Evolutionary conservation across 2,797 vertebrate species (phyloP).

Genomic region (Danionella dracula): DNA sequence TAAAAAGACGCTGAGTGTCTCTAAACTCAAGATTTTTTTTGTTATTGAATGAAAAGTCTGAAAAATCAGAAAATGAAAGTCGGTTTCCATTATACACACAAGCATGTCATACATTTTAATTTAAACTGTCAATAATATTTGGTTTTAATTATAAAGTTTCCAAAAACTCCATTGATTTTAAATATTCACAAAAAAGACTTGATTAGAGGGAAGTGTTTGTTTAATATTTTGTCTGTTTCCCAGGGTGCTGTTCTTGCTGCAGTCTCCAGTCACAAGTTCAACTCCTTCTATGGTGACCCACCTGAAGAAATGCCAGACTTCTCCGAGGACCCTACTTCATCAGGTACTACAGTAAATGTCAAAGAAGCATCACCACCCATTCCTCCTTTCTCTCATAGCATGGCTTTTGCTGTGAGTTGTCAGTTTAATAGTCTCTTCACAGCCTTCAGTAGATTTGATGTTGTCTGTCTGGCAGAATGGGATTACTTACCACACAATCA

Average conservation of each 20-base stretch:
- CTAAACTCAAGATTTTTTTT: too few species aligned
- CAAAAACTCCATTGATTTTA: too few species aligned
- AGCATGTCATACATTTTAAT: too few species aligned
- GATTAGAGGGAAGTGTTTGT: too few species aligned
- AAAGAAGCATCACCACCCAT: background rate
- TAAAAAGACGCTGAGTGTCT: too few species aligned
- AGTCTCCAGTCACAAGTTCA: constrained; percentile 98
- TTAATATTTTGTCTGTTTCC: constrained; percentile 22
- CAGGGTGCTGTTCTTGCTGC: constrained; percentile 96
- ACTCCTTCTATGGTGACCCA: constrained; percentile 94
- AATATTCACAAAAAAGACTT: too few species aligned
- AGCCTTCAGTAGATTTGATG: background rate
- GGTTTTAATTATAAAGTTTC: too few species aligned
- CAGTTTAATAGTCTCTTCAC: background rate
- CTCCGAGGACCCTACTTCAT: constrained; percentile 93
- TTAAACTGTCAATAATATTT: too few species aligned
- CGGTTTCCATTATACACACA: too few species aligned
- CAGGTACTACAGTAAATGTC: constrained; percentile 67
- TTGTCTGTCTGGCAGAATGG: background rate
- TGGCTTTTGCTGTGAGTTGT: background rate
- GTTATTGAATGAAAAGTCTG: too few species aligned
- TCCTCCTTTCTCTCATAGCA: background rate
- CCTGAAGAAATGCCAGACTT: constrained; percentile 95
- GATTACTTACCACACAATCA: too few species aligned
- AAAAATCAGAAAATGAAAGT: too few species aligned